phyloP scores from a whole-genome alignment of 1,140 invertebrate species.

The Ephestia elutella region DNA sequence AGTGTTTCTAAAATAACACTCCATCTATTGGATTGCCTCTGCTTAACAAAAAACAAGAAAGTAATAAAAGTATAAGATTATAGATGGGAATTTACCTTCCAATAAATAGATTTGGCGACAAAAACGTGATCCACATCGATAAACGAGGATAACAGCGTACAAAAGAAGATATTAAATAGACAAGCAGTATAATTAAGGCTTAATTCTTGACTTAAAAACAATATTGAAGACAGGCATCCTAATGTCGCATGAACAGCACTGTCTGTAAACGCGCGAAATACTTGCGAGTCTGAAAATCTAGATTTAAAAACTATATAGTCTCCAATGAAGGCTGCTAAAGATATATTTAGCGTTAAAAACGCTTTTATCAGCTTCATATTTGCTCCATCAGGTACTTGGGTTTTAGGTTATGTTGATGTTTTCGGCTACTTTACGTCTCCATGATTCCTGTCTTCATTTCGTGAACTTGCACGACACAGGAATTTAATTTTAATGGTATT shows the following conservation, averaged over 20 bases:
- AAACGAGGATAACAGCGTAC: conserved; percentile 42
- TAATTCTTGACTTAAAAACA: conserved; percentile 44
- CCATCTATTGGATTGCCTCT: no score
- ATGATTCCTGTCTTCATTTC: neutral
- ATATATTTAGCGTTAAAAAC: conserved; percentile 36
- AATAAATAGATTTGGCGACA: conserved; percentile 44
- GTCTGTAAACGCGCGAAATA: conserved; percentile 43
- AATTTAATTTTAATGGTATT: no score
- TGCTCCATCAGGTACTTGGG: neutral
- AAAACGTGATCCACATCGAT: conserved; percentile 59
- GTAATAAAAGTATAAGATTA: no score
- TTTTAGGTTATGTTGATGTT: neutral
- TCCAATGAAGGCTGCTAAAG: conserved; percentile 32
- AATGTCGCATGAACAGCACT: conserved; percentile 40
- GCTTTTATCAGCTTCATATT: conserved; percentile 35
- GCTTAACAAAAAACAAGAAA: no score
- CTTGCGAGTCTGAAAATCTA: conserved; percentile 37
- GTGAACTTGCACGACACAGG: no score
- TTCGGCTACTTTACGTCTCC: neutral
- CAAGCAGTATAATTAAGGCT: conserved; percentile 25
- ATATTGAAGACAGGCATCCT: conserved; percentile 38
- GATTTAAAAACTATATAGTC: conserved; percentile 53
- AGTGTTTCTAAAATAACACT: no score
- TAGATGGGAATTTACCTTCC: conserved; percentile 47
- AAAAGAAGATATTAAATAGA: conserved; percentile 40